A percentile compares a stretch with the other conserved stretches of the same genome.
These are phyloP conservation scores for Eulemur albifrons DNA, from an alignment of 2,797 vertebrate species.

Conservation along the genomic window DNA sequence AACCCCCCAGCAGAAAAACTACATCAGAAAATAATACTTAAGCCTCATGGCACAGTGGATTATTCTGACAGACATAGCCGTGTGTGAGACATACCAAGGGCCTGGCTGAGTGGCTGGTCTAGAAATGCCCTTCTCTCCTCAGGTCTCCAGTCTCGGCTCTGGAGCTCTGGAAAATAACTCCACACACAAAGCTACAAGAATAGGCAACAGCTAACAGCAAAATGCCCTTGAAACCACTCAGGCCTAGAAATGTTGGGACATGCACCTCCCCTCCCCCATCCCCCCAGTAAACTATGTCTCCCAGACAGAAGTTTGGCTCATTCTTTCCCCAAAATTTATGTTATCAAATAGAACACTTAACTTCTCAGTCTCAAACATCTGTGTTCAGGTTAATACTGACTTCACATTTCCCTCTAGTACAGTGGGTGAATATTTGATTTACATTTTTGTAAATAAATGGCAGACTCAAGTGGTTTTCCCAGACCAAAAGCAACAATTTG, in stretches of 20 bases:
- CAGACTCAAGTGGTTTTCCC: slow-evolving; percentile 74
- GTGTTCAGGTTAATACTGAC: slow-evolving; percentile 58
- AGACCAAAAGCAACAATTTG: slow-evolving; percentile 73
- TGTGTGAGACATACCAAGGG: not conserved
- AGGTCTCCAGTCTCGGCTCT: not conserved
- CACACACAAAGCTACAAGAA: not conserved
- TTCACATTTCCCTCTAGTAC: slow-evolving; percentile 70
- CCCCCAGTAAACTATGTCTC: not conserved
- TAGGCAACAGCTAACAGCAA: not conserved
- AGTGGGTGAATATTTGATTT: slow-evolving; percentile 72
- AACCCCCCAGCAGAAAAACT: not conserved
- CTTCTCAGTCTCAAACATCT: slow-evolving; percentile 62
- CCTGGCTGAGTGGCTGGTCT: not conserved
- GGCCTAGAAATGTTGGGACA: not conserved
- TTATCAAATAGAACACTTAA: slow-evolving; percentile 66
- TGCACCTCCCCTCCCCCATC: too few relatives aligned
- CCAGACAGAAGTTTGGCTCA: slow-evolving; percentile 55
- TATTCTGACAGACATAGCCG: not conserved
- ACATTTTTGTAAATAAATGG: slow-evolving; percentile 75
- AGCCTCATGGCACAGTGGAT: not conserved
- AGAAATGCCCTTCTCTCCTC: not conserved
- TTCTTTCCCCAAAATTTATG: slow-evolving; percentile 51
- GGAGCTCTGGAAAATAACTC: not conserved
- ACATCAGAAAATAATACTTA: not conserved
- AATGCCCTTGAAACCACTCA: not conserved